A percentile compares a stretch with the other conserved stretches of the same genome.
These are phyloP conservation scores for Odontomyia ornata DNA, from an alignment of 2,888 invertebrate species.

Conservation along the genomic window DNA sequence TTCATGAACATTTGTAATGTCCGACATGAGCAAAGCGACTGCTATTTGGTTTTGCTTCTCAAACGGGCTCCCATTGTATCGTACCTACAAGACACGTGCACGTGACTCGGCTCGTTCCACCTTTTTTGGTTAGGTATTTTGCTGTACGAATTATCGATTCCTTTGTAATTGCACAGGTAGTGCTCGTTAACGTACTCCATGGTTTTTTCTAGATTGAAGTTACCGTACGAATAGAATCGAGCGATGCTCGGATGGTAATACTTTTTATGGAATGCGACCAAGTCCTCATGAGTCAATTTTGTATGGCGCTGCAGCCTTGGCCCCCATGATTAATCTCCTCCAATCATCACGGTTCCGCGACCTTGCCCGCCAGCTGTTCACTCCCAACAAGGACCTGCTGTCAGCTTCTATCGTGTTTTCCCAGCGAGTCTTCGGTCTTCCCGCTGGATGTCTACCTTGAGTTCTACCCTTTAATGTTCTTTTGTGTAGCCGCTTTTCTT, in stretches of 20 bases:
- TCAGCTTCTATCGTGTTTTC: too few relatives aligned
- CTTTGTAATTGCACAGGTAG: conserved; percentile 71
- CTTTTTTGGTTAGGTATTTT: conserved; percentile 77
- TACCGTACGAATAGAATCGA: conserved; percentile 90
- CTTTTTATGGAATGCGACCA: conserved; percentile 81
- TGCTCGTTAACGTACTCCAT: conserved; percentile 79
- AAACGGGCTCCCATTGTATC: conserved; percentile 84
- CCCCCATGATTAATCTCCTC: too few relatives aligned
- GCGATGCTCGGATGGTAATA: conserved; percentile 95
- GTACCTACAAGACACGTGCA: conserved; percentile 74
- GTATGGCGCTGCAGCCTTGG: too few relatives aligned
- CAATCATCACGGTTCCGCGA: too few relatives aligned
- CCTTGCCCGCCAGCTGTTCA: too few relatives aligned
- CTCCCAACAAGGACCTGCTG: too few relatives aligned
- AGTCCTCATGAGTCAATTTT: conserved; percentile 80
- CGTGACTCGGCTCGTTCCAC: conserved; percentile 74
- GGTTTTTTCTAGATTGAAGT: conserved; percentile 81
- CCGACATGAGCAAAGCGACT: conserved; percentile 80
- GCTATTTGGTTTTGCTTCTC: conserved; percentile 87
- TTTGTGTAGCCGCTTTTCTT: too few relatives aligned
- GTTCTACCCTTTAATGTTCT: too few relatives aligned
- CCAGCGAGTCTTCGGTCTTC: too few relatives aligned
- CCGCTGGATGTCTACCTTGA: too few relatives aligned
- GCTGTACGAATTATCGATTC: conserved; percentile 72
- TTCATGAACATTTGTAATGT: conserved; percentile 79